Evolutionary conservation across 2,113 vertebrate species (phyloP).

Genomic region (Tapirus terrestris): DNA sequence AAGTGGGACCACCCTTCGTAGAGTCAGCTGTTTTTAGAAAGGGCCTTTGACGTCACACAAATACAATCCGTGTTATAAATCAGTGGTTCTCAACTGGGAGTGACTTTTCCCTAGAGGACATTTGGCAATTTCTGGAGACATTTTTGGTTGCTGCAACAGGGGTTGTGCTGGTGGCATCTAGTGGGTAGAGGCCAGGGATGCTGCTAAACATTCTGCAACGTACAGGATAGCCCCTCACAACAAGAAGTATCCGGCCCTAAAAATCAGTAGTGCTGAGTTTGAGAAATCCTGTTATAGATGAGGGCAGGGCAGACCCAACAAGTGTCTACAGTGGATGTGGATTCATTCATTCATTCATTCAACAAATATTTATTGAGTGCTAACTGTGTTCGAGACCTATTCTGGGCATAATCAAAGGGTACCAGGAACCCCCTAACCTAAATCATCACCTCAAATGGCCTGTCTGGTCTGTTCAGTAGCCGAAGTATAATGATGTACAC

Average conservation of each 20-base stretch:
- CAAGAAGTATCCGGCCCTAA: neutral
- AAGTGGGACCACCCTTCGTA: neutral
- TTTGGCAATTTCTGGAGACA: conserved; percentile 29
- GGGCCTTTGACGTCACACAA: neutral
- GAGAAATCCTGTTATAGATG: neutral
- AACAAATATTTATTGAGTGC: neutral
- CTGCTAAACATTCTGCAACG: neutral
- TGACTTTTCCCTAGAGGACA: neutral
- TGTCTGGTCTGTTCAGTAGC: neutral
- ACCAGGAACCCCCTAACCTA: neutral
- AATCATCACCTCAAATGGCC: neutral
- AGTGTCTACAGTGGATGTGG: neutral
- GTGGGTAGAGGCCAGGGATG: neutral
- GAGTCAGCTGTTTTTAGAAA: conserved; percentile 22
- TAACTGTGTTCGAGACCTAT: neutral
- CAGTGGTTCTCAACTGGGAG: neutral
- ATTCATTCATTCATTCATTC: neutral
- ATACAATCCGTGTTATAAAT: neutral
- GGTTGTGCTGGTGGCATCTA: neutral
- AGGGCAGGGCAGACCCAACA: neutral
- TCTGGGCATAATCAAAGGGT: neutral
- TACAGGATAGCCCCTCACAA: too few species aligned
- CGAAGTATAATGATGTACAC: too few species aligned
- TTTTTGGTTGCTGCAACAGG: neutral
- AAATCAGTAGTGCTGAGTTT: neutral